These are phyloP conservation scores for Stomatorhinus ivindoensis DNA, from an alignment of 2,113 vertebrate species.

Conservation along the genomic window DNA sequence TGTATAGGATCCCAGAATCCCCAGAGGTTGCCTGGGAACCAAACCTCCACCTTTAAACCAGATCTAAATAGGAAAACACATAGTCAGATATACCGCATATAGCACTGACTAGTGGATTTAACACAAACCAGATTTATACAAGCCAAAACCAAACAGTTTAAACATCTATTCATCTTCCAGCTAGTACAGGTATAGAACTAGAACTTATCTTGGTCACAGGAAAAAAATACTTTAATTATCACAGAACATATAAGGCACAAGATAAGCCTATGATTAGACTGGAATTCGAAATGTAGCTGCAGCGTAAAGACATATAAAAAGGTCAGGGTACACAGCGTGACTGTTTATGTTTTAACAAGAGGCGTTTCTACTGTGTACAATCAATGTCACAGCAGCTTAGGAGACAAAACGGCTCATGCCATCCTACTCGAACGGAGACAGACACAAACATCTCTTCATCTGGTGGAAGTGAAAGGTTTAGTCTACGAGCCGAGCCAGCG, in stretches of 20 bases:
- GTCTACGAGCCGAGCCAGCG: background rate
- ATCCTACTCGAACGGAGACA: background rate
- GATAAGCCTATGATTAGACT: background rate
- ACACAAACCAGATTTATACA: background rate
- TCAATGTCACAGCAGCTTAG: background rate
- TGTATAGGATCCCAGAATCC: background rate
- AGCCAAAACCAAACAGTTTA: background rate
- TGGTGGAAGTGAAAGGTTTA: background rate
- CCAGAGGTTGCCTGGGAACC: background rate
- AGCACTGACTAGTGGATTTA: background rate
- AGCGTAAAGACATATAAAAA: background rate
- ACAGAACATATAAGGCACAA: background rate
- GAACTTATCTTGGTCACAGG: background rate
- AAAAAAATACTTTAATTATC: background rate
- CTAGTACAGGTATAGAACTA: background rate
- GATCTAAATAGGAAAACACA: background rate
- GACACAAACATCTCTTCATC: conserved; percentile 23
- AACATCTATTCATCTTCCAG: background rate
- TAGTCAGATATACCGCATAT: background rate
- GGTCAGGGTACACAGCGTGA: background rate
- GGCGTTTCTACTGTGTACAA: background rate
- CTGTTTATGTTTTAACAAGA: background rate
- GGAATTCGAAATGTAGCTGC: background rate
- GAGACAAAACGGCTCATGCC: background rate
- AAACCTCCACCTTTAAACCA: background rate